Percentiles rank a stretch among this genome's conserved stretches.
These are phyloP conservation scores for Cheilosia vernalis DNA, from an alignment of 2,888 invertebrate genomes.

Conservation along the genomic window DNA sequence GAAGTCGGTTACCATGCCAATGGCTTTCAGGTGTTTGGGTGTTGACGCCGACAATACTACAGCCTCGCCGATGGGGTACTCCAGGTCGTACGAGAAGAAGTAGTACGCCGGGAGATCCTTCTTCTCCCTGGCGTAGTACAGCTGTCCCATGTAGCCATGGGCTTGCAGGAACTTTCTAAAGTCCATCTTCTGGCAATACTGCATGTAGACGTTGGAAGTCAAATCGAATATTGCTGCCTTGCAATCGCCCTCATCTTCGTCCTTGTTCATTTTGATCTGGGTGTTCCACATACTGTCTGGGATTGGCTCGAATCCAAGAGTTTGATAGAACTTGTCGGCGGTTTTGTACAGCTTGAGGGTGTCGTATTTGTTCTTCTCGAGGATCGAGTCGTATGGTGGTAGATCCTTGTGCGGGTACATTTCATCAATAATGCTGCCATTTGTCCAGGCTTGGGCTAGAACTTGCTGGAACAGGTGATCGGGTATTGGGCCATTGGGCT, in stretches of 20 bases:
- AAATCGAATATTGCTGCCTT: conserved; percentile 3
- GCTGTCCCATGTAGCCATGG: conserved; percentile 79
- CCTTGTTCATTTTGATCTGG: not conserved
- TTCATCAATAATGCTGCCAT: conserved; percentile 10
- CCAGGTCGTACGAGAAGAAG: conserved; percentile 80
- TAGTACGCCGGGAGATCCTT: conserved; percentile 79
- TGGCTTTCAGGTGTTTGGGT: conserved; percentile 78
- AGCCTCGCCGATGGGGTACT: conserved; percentile 80
- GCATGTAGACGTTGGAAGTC: conserved; percentile 76
- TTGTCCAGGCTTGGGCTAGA: conserved; percentile 20
- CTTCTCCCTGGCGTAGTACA: conserved; percentile 80
- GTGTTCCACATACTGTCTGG: conserved; percentile 1
- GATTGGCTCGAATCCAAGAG: conserved; percentile 43
- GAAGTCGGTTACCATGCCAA: conserved; percentile 78
- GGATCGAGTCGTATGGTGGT: conserved; percentile 18
- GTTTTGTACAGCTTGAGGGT: conserved; percentile 9
- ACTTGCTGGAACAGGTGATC: conserved; percentile 46
- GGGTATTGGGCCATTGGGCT: conserved; percentile 34
- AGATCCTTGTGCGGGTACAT: conserved; percentile 2
- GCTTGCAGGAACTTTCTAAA: conserved; percentile 81
- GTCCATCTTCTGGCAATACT: conserved; percentile 80
- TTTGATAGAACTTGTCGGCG: conserved; percentile 41
- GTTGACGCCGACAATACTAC: conserved; percentile 80
- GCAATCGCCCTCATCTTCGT: conserved; percentile 15
- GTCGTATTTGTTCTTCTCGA: conserved; percentile 9